Base-by-base conservation (phyloP, 2,888 invertebrate genomes). In the Hirudinaria manillensis region DNA sequence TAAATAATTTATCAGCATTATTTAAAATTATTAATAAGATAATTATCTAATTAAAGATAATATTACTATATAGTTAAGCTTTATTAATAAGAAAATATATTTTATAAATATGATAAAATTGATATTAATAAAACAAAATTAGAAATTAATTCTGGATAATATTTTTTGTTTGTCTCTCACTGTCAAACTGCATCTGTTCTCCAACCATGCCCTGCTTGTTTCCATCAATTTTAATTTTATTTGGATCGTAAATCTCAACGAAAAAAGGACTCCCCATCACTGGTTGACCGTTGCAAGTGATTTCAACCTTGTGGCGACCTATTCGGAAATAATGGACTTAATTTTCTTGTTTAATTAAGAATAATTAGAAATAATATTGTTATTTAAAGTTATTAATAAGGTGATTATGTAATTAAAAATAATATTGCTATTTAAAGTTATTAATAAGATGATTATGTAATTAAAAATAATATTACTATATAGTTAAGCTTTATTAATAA, bases 171-270 rank as follows among this genome's bases (percentile, higher is more conserved):
- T n/a, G n/a, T n/a, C n/a, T n/a, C 83, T 78, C 77, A 84, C 84
- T 81, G 78, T 81, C 81, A 78, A 84, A 82, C 27, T 81, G 80
- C 61, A 83, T 83, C 29, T 78, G 76, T 70, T 83, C 82, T 6
- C 82, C 82, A 3, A 84, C 81, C 66, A 78, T 80, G 10, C 83
- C 82, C 29, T 79, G 79, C 55, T 80, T 79, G 66, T 82, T 81
- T 65, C 80, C 78, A 34, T 83, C 81, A 21, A 88, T 82, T 66
- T 84, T 81, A 51, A 89, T 87, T 71, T 85, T 85, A 65, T 84
- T 83, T n/a, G 88, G 86, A 81, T 89, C 89, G 79, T 87, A 87
- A 3, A 88, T 88, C 78, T 94, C 93, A 3, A 93, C 87, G 7
- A 88, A 88, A 81, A 89, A 89, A 24, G 87, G 87, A 76, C 85